Conservation (phyloP, 2,113 vertebrate genomes). For the Argyrosomus japonicus region DNA sequence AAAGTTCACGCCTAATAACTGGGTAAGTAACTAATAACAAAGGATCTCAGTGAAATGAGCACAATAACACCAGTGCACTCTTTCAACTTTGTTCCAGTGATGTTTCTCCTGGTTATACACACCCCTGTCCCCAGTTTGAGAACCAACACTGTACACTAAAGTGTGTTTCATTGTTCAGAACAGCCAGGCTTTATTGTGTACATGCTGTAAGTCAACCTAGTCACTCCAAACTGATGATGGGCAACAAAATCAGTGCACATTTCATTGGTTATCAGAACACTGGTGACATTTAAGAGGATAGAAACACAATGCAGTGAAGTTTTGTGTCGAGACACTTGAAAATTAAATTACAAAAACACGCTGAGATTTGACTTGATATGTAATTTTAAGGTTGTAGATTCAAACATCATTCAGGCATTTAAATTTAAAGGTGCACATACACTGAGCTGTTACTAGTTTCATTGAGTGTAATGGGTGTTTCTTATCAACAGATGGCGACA, state of each 20-base stretch:
- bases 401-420: neutral
- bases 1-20: too few species aligned
- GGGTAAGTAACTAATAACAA: too few species aligned
- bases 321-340: neutral
- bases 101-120: too few species aligned
- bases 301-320: neutral
- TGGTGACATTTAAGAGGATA: neutral
- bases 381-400: neutral
- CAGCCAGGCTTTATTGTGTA: neutral
- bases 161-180: neutral
- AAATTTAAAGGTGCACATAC: too few species aligned
- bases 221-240: neutral
- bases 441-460: neutral
- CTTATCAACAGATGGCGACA: conserved; percentile 63
- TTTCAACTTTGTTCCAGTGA: too few species aligned
- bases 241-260: neutral
- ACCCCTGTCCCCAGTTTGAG: too few species aligned
- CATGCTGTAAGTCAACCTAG: neutral
- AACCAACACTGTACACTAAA: neutral
- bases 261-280: neutral
- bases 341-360: neutral
- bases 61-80: too few species aligned
- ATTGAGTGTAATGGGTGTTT: neutral
- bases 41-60: too few species aligned
- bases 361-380: neutral